Evolutionary conservation across 2,113 vertebrate species (phyloP).

Genomic region (Dascyllus trimaculatus): DNA sequence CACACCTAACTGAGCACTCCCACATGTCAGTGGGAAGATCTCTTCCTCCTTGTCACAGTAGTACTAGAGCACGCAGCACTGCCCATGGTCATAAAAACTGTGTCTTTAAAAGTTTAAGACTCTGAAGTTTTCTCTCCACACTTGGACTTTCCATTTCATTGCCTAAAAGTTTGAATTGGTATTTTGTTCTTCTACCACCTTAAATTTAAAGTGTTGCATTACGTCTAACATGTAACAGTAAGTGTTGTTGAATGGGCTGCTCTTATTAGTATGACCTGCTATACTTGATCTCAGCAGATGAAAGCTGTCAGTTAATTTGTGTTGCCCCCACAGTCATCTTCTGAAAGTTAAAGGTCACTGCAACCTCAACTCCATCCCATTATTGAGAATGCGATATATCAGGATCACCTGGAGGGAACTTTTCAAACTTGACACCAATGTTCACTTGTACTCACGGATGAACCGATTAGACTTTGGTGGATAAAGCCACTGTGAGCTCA

Average conservation of each 20-base stretch:
- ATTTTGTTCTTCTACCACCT: not conserved
- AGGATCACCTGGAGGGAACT: no score
- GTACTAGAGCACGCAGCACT: not conserved
- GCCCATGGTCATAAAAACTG: constrained; percentile 5
- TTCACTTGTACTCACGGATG: no score
- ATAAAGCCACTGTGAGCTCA: no score
- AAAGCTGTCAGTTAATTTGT: not conserved
- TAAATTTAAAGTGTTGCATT: not conserved
- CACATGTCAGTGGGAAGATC: constrained; percentile 53
- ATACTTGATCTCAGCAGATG: not conserved
- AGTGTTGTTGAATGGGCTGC: not conserved
- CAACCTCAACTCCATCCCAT: no score
- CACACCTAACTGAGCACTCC: constrained; percentile 47
- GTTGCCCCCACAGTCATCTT: no score
- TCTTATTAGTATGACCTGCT: not conserved
- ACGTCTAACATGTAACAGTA: not conserved
- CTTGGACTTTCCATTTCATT: not conserved
- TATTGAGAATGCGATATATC: no score
- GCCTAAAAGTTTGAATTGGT: not conserved
- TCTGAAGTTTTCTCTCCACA: not conserved
- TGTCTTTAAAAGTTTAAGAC: constrained; percentile 1
- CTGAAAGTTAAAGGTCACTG: no score
- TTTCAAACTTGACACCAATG: no score
- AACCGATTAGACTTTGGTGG: no score
- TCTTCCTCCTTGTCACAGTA: constrained; percentile 29